phyloP scores from a whole-genome alignment of 2,888 invertebrate species.

The Diplazon laetatorius region DNA sequence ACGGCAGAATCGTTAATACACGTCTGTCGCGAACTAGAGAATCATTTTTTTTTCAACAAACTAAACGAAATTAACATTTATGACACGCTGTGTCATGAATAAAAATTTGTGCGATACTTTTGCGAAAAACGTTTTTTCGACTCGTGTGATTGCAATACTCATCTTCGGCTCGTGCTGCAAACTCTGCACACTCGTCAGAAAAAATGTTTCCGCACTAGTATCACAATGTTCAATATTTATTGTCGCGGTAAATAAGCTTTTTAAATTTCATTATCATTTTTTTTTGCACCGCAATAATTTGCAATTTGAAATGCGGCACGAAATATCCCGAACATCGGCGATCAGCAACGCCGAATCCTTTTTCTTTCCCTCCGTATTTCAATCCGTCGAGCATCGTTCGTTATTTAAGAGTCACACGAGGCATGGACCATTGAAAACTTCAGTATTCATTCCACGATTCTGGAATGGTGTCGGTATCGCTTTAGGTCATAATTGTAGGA shows the following conservation, averaged over 20 bases:
- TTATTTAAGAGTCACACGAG: conserved; percentile 66
- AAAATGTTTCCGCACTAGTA: too few species aligned
- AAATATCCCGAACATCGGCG: conserved; percentile 13
- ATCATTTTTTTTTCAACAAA: neutral
- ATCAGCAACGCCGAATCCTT: neutral
- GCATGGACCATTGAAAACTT: conserved; percentile 73
- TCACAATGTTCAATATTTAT: too few species aligned
- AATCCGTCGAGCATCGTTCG: conserved; percentile 50
- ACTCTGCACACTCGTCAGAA: too few species aligned
- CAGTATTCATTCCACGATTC: conserved; percentile 78
- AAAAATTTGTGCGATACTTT: too few species aligned
- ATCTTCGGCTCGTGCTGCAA: too few species aligned
- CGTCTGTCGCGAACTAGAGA: neutral
- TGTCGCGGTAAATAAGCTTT: conserved; percentile 7
- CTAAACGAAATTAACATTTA: too few species aligned
- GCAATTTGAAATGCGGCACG: conserved; percentile 12
- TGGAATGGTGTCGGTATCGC: conserved; percentile 69
- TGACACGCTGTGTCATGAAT: too few species aligned
- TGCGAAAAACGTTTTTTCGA: too few species aligned
- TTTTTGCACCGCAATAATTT: conserved; percentile 1
- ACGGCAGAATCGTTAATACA: neutral
- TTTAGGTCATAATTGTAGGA: conserved; percentile 61
- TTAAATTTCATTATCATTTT: too few species aligned
- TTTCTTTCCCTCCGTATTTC: conserved; percentile 41
- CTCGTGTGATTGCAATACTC: too few species aligned